Evolutionary conservation across 2,113 vertebrate genomes (phyloP), one percentile per base, ranked within the genome.

Genomic region (Lycaon pictus): DNA sequence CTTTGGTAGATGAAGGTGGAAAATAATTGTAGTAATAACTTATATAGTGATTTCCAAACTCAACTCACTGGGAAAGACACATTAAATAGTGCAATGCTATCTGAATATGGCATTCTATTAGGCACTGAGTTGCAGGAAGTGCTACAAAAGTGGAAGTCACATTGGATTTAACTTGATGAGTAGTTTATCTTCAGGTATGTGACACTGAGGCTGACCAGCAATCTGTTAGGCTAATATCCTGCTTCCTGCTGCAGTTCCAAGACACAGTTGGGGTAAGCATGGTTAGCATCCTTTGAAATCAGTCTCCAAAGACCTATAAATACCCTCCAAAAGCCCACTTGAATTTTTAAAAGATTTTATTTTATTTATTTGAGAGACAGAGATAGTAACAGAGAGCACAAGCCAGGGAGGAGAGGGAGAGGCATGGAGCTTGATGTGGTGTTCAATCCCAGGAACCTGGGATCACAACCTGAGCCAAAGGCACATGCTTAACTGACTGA

Each of bases 11-110:
- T 92, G 43, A 88, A 97, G 29, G 22, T 89, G 51, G 67, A 74
- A 96, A 93, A 69, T 96, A 98, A 97, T 93, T 90, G 29, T 79
- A 48, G 55, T 87, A 62, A 94, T 95, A 96, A 96, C 29, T 97
- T 93, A 76, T 55, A 37, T 20, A 84, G 55, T 90, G 72, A 96
- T 95, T 90, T 93, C 63, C 67, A 89, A 88, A 86, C 79, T 90
- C 51, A 53, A 76, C 48, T 60, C 27, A 86, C 88, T 37, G 7
- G 67, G 43, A n/a, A 29, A 93, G 96, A 87, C 9, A 81, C 80
- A 95, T 81, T 79, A 60, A 83, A 67, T 48, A 77, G 74, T 53
- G 84, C 22, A 80, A 20, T 92, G 62, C 29, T n/a, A 60, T 94
- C 88, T 91, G 85, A 97, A 95, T 86, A 93, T 48, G 13, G 1